A percentile compares a stretch with the other conserved stretches of the same genome.
These are phyloP conservation scores for Phyto melanocephala DNA, from an alignment of 2,888 invertebrate species.

Conservation along the genomic window DNA sequence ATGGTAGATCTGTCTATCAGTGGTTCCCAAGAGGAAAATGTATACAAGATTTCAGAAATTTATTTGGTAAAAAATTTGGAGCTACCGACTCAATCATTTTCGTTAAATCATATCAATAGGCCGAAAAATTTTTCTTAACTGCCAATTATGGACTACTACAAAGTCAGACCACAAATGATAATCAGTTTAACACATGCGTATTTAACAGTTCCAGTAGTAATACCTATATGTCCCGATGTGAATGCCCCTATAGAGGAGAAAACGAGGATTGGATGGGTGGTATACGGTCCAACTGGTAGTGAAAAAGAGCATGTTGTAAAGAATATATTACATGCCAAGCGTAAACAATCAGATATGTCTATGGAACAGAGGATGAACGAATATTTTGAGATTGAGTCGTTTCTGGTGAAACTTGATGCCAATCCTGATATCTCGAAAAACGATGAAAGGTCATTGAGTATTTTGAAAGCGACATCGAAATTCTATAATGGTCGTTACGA, in stretches of 20 bases:
- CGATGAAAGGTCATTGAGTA: conserved; percentile 1
- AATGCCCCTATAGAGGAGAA: neutral
- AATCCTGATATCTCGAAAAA: neutral
- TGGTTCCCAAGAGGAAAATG: neutral
- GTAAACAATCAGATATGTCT: neutral
- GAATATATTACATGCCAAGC: neutral
- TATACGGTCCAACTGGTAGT: conserved; percentile 25
- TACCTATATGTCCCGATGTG: neutral
- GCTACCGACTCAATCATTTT: conserved; percentile 6
- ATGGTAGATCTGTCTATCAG: neutral
- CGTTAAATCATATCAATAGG: neutral
- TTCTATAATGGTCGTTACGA: conserved; percentile 39
- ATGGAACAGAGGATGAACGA: neutral
- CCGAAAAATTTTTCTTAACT: too few species aligned
- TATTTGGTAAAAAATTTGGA: neutral
- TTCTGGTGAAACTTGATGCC: too few species aligned
- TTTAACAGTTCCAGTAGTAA: conserved; percentile 24
- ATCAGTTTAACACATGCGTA: conserved; percentile 43
- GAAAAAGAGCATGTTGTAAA: neutral
- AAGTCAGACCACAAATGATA: conserved; percentile 42
- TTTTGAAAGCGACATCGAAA: conserved; percentile 14
- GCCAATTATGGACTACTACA: neutral
- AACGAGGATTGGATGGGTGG: conserved; percentile 27
- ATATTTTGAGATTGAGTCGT: conserved; percentile 9
- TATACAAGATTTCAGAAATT: neutral